Percentiles rank a stretch among this genome's conserved stretches.
These are phyloP conservation scores for Montipora foliosa DNA, from an alignment of 64 coral and sea anemone genomes.

Conservation along the genomic window DNA sequence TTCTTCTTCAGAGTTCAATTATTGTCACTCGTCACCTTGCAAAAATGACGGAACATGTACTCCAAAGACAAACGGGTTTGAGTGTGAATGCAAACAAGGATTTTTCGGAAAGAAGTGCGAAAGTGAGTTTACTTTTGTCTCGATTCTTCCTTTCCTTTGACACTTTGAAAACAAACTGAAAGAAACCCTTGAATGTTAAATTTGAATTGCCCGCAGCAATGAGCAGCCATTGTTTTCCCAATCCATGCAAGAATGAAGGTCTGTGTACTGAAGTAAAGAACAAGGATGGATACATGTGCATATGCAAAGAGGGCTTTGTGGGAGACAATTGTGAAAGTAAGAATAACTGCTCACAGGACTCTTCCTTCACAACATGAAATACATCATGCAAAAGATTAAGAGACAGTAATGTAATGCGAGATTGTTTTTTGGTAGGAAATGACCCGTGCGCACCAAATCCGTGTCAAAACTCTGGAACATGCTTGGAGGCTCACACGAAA, in stretches of 20 bases:
- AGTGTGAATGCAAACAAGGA: conserved; percentile 84
- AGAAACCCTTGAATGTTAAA: background rate
- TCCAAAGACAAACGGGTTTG: conserved; percentile 84
- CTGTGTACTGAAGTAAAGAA: conserved; percentile 83
- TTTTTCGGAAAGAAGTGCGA: conserved; percentile 87
- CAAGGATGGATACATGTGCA: conserved; percentile 84
- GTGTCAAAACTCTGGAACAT: conserved; percentile 82
- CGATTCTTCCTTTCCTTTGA: background rate
- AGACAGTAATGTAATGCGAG: background rate
- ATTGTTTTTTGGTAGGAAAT: conserved; percentile 45
- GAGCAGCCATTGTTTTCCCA: conserved; percentile 82
- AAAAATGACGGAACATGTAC: conserved; percentile 83
- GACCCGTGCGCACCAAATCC: conserved; percentile 89
- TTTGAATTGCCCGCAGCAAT: conserved; percentile 35
- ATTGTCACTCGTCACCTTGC: conserved; percentile 83
- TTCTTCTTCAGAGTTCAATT: conserved; percentile 63
- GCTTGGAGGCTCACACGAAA: conserved; percentile 75
- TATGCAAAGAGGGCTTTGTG: conserved; percentile 93
- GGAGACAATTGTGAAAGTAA: conserved; percentile 90
- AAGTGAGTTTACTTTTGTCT: conserved; percentile 20
- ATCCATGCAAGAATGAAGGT: conserved; percentile 96
- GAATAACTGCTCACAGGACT: background rate
- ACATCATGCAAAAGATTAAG: background rate
- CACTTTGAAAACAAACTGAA: background rate
- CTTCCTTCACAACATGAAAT: too few species aligned